These are phyloP conservation scores for Ochlodes sylvanus DNA, from an alignment of 2,888 invertebrate species.

Conservation along the genomic window DNA sequence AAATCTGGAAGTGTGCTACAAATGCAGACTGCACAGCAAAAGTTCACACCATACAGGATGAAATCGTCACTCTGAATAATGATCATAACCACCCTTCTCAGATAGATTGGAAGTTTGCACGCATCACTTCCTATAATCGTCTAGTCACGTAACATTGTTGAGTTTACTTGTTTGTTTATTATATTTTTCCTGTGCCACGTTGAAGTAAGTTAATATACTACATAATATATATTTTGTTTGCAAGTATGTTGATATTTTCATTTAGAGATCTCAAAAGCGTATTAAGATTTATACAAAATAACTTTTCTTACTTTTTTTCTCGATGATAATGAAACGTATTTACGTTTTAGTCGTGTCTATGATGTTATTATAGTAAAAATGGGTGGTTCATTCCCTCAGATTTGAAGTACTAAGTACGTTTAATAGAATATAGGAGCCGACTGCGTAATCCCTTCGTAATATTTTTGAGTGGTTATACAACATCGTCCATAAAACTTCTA, in stretches of 20 bases:
- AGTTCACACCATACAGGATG: constrained; percentile 63
- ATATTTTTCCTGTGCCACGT: constrained; percentile 18
- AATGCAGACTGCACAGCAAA: constrained; percentile 66
- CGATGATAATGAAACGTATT: too few relatives aligned
- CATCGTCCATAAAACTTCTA: too few relatives aligned
- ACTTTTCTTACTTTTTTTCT: too few relatives aligned
- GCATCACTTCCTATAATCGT: constrained; percentile 10
- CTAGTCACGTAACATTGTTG: constrained; percentile 15
- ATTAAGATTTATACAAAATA: too few relatives aligned
- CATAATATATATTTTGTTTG: constrained; percentile 8
- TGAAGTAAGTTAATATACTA: constrained; percentile 9
- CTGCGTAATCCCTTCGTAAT: too few relatives aligned
- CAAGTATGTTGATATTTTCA: not conserved
- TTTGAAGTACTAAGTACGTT: too few relatives aligned
- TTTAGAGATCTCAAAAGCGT: too few relatives aligned
- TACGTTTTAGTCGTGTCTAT: too few relatives aligned
- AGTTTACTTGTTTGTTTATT: constrained; percentile 1
- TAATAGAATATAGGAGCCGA: too few relatives aligned
- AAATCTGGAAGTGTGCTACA: constrained; percentile 68
- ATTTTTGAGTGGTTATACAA: too few relatives aligned
- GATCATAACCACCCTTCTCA: constrained; percentile 58
- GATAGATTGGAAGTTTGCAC: constrained; percentile 9
- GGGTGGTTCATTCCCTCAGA: too few relatives aligned
- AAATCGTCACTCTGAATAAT: constrained; percentile 60
- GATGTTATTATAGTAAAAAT: too few relatives aligned